Percentiles rank a stretch among this genome's conserved stretches.
Evolutionary conservation across 1,140 invertebrate species (phyloP).

Genomic region (Cherax quadricarinatus): DNA sequence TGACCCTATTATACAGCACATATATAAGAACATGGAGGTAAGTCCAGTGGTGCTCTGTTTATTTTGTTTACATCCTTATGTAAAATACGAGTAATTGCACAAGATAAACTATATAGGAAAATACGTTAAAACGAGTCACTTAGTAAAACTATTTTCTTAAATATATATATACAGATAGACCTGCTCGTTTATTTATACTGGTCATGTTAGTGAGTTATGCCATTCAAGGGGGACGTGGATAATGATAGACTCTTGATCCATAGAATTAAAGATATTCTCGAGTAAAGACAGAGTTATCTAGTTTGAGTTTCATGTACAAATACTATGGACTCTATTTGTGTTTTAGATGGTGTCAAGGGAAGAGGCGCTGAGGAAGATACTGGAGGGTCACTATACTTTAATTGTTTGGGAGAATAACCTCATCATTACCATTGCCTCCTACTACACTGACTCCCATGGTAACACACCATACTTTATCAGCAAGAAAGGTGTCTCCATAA

Average conservation of each 20-base stretch:
- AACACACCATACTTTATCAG: not conserved
- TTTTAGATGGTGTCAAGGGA: constrained; percentile 7
- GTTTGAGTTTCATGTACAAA: too few species aligned
- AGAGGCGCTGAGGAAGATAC: not conserved
- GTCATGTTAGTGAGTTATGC: too few species aligned
- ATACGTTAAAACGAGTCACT: too few species aligned
- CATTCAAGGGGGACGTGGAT: too few species aligned
- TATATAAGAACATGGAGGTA: not conserved
- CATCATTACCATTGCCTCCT: not conserved
- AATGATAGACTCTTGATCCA: too few species aligned
- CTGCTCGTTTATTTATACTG: too few species aligned
- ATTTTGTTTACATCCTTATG: not conserved
- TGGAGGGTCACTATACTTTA: not conserved
- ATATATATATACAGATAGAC: not conserved
- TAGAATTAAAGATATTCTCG: too few species aligned
- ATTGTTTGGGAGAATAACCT: not conserved
- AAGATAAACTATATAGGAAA: too few species aligned
- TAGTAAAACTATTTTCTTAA: not conserved
- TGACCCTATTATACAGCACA: not conserved
- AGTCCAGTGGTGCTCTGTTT: not conserved
- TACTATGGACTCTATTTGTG: not conserved
- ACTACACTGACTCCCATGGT: not conserved
- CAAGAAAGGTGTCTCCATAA: not conserved
- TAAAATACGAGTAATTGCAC: too few species aligned
- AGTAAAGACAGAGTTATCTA: too few species aligned